phyloP scores from a whole-genome alignment of 2,797 vertebrate genomes.

The Cuniculus paca region DNA sequence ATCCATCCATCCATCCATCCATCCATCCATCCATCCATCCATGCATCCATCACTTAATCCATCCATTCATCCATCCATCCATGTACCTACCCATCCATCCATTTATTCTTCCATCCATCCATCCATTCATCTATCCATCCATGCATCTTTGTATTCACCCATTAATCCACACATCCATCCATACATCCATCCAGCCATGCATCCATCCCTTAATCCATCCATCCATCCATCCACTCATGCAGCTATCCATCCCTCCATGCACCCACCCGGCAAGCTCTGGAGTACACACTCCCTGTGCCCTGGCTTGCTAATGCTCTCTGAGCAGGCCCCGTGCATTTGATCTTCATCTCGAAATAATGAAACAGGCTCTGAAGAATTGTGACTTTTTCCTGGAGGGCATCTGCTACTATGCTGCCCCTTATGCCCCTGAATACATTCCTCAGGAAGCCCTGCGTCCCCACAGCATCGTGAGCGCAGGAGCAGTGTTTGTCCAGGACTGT shows the following conservation, averaged over 20 bases:
- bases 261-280: neutral
- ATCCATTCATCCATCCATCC: too few relatives aligned
- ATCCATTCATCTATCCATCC: too few relatives aligned
- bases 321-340: neutral
- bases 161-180: rapidly evolving
- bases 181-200: rapidly evolving
- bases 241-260: rapidly evolving
- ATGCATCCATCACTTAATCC: neutral
- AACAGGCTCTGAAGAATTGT: neutral
- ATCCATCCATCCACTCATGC: too few relatives aligned
- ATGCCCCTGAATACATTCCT: neutral
- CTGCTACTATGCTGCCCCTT: neutral
- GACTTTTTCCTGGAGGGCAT: rapidly evolving
- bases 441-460: rapidly evolving
- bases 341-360: neutral
- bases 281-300: too few relatives aligned
- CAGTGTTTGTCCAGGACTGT: neutral
- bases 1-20: neutral
- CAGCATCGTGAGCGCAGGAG: neutral
- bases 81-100: neutral
- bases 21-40: rapidly evolving
- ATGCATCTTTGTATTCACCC: rapidly evolving
- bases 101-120: rapidly evolving
- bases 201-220: too few relatives aligned
- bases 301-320: neutral